Evolutionary conservation across 2,113 vertebrate species (phyloP).

Genomic region (Meleagris gallopavo): DNA sequence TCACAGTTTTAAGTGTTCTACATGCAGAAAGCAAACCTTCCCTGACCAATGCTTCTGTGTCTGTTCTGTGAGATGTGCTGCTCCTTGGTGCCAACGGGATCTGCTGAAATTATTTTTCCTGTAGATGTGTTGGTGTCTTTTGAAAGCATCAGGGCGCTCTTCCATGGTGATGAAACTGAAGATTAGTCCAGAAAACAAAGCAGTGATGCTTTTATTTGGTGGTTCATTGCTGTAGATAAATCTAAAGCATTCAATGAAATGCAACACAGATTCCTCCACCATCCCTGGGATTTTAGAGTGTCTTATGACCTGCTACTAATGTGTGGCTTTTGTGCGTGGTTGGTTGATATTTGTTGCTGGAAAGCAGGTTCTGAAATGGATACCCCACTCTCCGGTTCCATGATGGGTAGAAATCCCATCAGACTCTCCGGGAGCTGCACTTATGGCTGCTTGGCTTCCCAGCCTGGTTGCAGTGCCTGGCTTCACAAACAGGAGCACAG

Average conservation of each 20-base stretch:
- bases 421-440: neutral
- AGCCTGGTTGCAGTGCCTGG: neutral
- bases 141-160: neutral
- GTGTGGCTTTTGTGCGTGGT: neutral
- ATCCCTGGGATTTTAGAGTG: neutral
- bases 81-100: neutral
- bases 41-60: fast-evolving
- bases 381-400: fast-evolving
- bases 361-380: neutral
- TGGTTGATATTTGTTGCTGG: neutral
- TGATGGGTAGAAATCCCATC: neutral
- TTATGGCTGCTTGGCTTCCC: neutral
- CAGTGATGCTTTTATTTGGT: neutral
- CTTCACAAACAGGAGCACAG: neutral
- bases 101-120: neutral
- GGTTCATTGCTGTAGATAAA: neutral
- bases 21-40: fast-evolving
- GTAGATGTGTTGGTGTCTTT: neutral
- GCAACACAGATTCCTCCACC: neutral
- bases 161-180: neutral
- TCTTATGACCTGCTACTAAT: neutral
- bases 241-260: neutral
- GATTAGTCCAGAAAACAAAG: neutral
- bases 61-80: neutral
- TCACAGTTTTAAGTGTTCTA: neutral